Base-by-base conservation (phyloP, 2,113 vertebrate genomes). In the Gallinago paraguaiae region DNA sequence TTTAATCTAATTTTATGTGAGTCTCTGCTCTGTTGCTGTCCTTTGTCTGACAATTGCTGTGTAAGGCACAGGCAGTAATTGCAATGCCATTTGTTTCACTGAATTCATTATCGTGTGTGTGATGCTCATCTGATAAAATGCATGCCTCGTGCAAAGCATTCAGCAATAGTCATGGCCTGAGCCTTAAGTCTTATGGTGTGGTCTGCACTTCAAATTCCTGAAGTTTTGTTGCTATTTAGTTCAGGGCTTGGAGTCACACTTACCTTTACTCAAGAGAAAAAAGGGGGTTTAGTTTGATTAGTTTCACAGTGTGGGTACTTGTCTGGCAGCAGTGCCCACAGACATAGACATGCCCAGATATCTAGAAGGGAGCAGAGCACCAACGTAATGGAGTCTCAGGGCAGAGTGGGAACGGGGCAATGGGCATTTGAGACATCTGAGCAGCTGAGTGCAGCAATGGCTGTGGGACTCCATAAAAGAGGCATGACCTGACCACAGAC, bases 1-100 rank as follows among this genome's bases (percentile, higher is more conserved):
- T 93, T 91, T n/a, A 71, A 95, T 93, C 56, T 80, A 37, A 90
- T 91, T 95, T 85, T 80, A 67, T 94, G 54, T 75, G 61, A 91
- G 57, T 41, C 57, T 82, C 37, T 91, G 67, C 78, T 91, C 84
- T 65, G 39, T 81, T 82, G 59, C 75, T 56, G 50, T 71, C 51
- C 56, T 86, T 92, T 88, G 86, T 86, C 64, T 95, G 78, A 50
- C 84, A 82, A 17, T 82, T 82, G 41, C 70, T 74, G 78, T 77
- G 75, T 56, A 84, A 45, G 8, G 59, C 65, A 77, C 35, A 82
- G 74, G 84, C 86, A 89, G 70, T 69, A 13, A 65, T 72, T 85
- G 81, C 53, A 57, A 2, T 31, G 84, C 84, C 59, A 60, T 85
- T 95, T 82, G 83, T 95, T 93, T 88, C 80, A 39, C 92, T 56